These are phyloP conservation scores for Hoplostethus atlanticus DNA, from an alignment of 2,797 vertebrate genomes.

Conservation along the genomic window DNA sequence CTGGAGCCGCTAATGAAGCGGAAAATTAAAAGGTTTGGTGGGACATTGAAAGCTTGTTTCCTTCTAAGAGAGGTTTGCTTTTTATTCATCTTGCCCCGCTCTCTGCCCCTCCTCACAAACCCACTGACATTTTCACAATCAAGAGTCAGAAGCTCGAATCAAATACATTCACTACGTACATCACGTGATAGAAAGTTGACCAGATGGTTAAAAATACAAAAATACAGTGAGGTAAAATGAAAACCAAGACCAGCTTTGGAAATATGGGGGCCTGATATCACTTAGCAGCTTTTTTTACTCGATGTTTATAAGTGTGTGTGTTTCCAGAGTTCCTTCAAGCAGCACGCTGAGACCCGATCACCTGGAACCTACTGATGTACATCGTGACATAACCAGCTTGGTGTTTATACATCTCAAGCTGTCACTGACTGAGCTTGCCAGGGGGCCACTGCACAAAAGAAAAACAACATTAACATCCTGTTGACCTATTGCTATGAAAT, in stretches of 20 bases:
- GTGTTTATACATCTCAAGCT: conserved; percentile 54
- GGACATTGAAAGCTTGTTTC: conserved; percentile 76
- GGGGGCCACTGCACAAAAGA: conserved; percentile 41
- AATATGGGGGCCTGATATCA: conserved; percentile 28
- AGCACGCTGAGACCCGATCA: conserved; percentile 50
- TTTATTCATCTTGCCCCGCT: conserved; percentile 54
- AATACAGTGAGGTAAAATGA: conserved; percentile 14
- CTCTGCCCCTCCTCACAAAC: background rate
- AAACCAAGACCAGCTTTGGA: conserved; percentile 31
- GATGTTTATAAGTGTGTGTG: conserved; percentile 44
- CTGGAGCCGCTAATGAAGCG: conserved; percentile 82
- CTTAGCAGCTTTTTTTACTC: conserved; percentile 51
- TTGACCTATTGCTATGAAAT: conserved; percentile 76
- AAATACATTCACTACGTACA: conserved; percentile 47
- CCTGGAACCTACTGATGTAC: conserved; percentile 35
- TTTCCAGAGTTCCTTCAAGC: conserved; percentile 24
- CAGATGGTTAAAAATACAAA: background rate
- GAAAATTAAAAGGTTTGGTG: conserved; percentile 83
- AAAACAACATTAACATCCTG: conserved; percentile 74
- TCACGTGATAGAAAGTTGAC: conserved; percentile 31
- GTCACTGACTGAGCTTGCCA: conserved; percentile 45
- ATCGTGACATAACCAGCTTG: conserved; percentile 29
- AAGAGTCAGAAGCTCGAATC: conserved; percentile 57
- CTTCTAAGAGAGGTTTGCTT: conserved; percentile 67
- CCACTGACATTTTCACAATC: conserved; percentile 44